Base-by-base conservation (phyloP, 2,113 vertebrate species). In the Petromus typicus region DNA sequence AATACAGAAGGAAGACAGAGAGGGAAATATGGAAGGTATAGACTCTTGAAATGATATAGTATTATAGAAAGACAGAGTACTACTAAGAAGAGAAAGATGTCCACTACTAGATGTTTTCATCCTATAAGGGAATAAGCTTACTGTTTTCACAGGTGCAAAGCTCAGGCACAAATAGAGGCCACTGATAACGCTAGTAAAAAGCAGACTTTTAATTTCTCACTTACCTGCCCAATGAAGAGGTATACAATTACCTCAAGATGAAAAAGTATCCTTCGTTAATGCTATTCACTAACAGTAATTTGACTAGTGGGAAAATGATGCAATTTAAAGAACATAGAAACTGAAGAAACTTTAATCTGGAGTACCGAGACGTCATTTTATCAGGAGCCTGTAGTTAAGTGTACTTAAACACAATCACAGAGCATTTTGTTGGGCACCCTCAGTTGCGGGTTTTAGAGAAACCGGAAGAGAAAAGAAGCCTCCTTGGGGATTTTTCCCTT, bases 401-500 rank as follows among this genome's bases (percentile, higher is more conserved):
- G 84, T 20, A 27, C 80, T 76, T 86, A 86, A 75, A 78, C 23
- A 71, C n/a, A 95, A 51, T 92, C 59, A 73, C 30, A n/a, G 0
- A 82, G 86, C 27, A 73, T 95, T 97, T 90, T 95, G 89, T 93
- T 91, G 85, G 94, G 86, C 89, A 87, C 78, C 80, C 59, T 90
- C 89, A 66, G 93, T 75, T 90, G 80, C 40, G 73, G 27, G 57
- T 90, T 86, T 91, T 54, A 90, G 48, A 84, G 78, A 86, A 95
- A n/a, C 17, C 17, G 64, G 85, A 67, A 84, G 78, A 95, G 94
- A 95, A 95, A 95, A 95, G 93, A 86, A 97, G 86, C 59, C 54
- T 93, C 86, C 69, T 95, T 45, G 54, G 94, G 91, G 89, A 96
- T 96, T 97, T 96, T 86, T 96, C 95, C 92, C 92, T 95, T 94